A percentile compares a stretch with the other conserved stretches of the same genome.
Evolutionary conservation across 1,140 invertebrate species (phyloP).

Genomic region (Drosophila persimilis): DNA sequence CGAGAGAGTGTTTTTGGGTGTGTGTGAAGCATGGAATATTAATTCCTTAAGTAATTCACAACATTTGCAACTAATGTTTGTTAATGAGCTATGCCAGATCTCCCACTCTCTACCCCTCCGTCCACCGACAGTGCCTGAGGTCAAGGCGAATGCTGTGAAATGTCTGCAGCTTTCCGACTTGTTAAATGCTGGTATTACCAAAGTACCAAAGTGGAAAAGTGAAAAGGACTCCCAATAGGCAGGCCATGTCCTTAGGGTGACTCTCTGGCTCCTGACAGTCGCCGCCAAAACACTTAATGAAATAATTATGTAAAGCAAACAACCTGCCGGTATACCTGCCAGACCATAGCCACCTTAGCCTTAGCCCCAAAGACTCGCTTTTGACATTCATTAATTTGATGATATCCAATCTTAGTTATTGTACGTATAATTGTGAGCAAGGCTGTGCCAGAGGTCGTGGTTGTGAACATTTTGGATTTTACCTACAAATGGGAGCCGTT

Average conservation of each 20-base stretch:
- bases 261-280: constrained; percentile 28
- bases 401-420: constrained; percentile 59
- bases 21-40: constrained; percentile 76
- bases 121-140: constrained; percentile 45
- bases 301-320: constrained; percentile 77
- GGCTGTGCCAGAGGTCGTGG: constrained; percentile 3
- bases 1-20: constrained; percentile 10
- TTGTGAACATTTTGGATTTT: no score
- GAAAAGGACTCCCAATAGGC: constrained; percentile 50
- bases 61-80: constrained; percentile 82
- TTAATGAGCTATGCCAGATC: constrained; percentile 68
- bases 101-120: neutral
- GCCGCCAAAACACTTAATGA: constrained; percentile 67
- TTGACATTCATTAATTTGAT: constrained; percentile 72
- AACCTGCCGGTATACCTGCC: constrained; percentile 39
- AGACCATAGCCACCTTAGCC: constrained; percentile 50
- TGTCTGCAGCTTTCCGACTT: constrained; percentile 54
- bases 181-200: constrained; percentile 70
- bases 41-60: constrained; percentile 81
- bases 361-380: constrained; percentile 44
- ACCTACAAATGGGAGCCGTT: no score
- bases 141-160: constrained; percentile 58
- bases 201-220: constrained; percentile 72
- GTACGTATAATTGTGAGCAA: constrained; percentile 31
- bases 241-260: constrained; percentile 4